These are phyloP conservation scores for Odontothrips loti DNA, from an alignment of 2,888 invertebrate species.

Conservation along the genomic window DNA sequence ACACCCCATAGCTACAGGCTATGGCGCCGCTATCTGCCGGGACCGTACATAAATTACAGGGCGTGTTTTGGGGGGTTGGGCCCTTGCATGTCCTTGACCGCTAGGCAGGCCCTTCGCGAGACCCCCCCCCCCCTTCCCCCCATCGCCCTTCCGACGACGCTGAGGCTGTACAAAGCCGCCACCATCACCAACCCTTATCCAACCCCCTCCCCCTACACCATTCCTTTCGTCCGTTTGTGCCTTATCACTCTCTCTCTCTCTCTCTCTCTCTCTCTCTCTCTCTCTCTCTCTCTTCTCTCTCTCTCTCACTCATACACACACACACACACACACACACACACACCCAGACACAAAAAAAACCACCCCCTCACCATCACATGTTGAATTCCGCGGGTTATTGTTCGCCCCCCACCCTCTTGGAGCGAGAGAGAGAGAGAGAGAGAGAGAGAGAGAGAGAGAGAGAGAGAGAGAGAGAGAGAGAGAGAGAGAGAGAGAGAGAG, in stretches of 20 bases:
- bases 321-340: too few relatives aligned
- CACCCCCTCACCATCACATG: conserved; percentile 8
- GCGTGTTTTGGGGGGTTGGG: neutral
- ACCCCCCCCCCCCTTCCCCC: neutral
- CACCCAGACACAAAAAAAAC: neutral
- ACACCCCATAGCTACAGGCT: conserved; percentile 11
- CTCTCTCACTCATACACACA: neutral
- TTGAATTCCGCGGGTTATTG: conserved; percentile 19
- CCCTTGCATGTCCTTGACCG: neutral
- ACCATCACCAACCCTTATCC: too few relatives aligned
- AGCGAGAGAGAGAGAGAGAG: too few relatives aligned
- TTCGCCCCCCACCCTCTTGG: neutral
- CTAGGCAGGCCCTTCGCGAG: neutral
- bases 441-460: too few relatives aligned
- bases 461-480: too few relatives aligned
- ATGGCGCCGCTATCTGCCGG: conserved; percentile 15
- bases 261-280: neutral
- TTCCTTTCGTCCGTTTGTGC: neutral
- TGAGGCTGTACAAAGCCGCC: neutral
- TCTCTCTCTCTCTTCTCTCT: neutral
- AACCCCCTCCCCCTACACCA: neutral
- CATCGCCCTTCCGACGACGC: neutral
- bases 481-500: too few relatives aligned
- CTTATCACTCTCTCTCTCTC: neutral
- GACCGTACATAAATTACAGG: conserved; percentile 7